Base-by-base conservation (phyloP, 2,113 vertebrate genomes). In the Cariama cristata region DNA sequence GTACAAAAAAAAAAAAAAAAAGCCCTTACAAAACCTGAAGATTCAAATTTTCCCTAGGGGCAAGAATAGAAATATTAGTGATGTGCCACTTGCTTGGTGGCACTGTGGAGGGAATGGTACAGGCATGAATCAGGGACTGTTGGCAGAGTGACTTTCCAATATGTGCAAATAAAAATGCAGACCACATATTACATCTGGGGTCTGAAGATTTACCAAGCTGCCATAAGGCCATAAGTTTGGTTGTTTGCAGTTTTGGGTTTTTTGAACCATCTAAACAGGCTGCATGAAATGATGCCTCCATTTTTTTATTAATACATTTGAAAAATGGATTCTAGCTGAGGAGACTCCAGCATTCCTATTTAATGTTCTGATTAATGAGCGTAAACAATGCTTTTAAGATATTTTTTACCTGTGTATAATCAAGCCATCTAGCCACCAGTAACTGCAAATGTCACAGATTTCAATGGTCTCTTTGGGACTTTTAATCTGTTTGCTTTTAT, bases 401-500 rank as follows among this genome's bases (percentile, higher is more conserved):
- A 88, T 93, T 88, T 98, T 97, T 97, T 95, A 98, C 98, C 98
- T 98, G 96, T 97, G 83, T 97, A 94, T 97, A 97, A 98, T 98
- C 97, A 98, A 98, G 97, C 55, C 96, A 98, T 98, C 97, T 97
- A 97, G 93, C 85, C 96, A 96, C 95, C 93, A 97, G 96, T 98
- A 98, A 98, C 91, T 96, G 98, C 98, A 98, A 98, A 98, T 98
- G 98, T 98, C 98, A 98, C 96, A 98, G 96, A 98, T 98, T 98
- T 98, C 98, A 98, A 98, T 98, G 94, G 98, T 98, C 98, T 98
- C 98, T 96, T 97, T 98, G 98, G 98, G 98, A 98, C 97, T 98
- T 98, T 98, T 98, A 98, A 98, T 98, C 98, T 98, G 98, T 98
- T 98, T 98, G 98, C 98, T 98, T 98, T 98, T 98, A 98, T 98